These are phyloP conservation scores for Sylvilagus floridanus DNA, from an alignment of 2,797 vertebrate genomes.

Conservation along the genomic window DNA sequence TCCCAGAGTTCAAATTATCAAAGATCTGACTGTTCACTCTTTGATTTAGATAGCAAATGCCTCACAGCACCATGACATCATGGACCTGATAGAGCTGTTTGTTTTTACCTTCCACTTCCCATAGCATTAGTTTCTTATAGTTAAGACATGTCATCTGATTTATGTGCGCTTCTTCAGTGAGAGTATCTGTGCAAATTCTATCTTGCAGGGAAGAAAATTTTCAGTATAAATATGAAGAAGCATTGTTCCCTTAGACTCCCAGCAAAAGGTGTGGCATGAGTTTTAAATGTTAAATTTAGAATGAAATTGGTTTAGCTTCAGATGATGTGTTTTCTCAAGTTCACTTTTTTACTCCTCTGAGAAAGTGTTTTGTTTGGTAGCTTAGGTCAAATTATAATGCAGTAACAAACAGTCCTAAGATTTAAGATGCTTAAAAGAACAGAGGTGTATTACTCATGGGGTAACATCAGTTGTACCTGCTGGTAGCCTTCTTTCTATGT, in stretches of 20 bases:
- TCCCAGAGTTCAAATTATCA: constrained; percentile 1
- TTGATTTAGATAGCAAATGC: constrained; percentile 8
- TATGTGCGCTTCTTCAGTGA: constrained; percentile 12
- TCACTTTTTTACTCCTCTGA: not conserved
- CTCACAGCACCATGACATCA: not conserved
- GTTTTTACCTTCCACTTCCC: not conserved
- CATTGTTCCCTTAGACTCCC: not conserved
- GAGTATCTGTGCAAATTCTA: not conserved
- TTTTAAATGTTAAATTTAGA: not conserved
- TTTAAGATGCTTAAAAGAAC: not conserved
- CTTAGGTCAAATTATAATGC: not conserved
- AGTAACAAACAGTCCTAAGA: not conserved
- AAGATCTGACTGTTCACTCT: not conserved
- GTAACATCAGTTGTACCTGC: not conserved
- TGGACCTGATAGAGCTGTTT: not conserved
- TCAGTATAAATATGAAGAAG: not conserved
- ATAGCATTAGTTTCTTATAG: not conserved
- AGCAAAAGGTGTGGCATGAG: not conserved
- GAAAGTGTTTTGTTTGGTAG: not conserved
- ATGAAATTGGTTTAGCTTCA: constrained; percentile 35
- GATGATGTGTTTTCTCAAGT: not conserved
- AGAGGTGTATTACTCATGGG: not conserved
- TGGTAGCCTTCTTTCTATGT: not conserved
- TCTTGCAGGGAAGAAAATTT: not conserved
- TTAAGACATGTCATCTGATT: not conserved